Base-by-base conservation (phyloP, 1,140 invertebrate genomes). In the Frieseomelitta varia region DNA sequence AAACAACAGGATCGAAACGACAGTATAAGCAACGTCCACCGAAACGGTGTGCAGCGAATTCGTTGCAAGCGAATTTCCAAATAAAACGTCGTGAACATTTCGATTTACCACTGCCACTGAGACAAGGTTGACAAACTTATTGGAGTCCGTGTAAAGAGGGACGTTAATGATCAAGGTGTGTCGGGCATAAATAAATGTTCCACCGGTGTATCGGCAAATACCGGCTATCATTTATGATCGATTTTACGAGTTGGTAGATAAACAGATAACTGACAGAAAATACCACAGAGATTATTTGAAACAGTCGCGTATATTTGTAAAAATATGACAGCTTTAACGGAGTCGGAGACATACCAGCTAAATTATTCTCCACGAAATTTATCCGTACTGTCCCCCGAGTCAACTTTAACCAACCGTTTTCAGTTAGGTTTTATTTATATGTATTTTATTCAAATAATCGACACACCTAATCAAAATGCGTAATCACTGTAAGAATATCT, bases 331-430 rank as follows among this genome's bases (percentile, higher is more conserved):
- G 11, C 11, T n/a, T 14, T n/a, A n/a, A 14, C 39, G 11, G 14
- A 14, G 24, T 0, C 11, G 4, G 3, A n/a, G n/a, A 11, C 0
- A 0, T 2, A 0, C 11, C n/a, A 61, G 12, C 24, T 61, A 14
- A n/a, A 61, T n/a, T 24, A 4, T n/a, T n/a, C 11, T 61, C 12
- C 3, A n/a, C 12, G 14, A 61, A n/a, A 61, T 61, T 4, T 14
- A 61, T 61, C 39, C 39, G 39, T 8, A 8, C 39, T 47, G 39
- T 47, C 39, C 0, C 0, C 39, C 6, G 39, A 47, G 39, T 47
- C 39, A 61, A 61, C 14, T 14, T 61, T 12, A n/a, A n/a, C 24
- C 10, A n/a, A n/a, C 58, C 3, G 11, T 61, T n/a, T n/a, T 12
- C 58, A 61, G 0, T n/a, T 61, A 24, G 11, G 58, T 4, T 24